A percentile compares a stretch with the other conserved stretches of the same genome.
Evolutionary conservation across 2,888 invertebrate genomes (phyloP).

Genomic region (Caenorhabditis sulstoni): DNA sequence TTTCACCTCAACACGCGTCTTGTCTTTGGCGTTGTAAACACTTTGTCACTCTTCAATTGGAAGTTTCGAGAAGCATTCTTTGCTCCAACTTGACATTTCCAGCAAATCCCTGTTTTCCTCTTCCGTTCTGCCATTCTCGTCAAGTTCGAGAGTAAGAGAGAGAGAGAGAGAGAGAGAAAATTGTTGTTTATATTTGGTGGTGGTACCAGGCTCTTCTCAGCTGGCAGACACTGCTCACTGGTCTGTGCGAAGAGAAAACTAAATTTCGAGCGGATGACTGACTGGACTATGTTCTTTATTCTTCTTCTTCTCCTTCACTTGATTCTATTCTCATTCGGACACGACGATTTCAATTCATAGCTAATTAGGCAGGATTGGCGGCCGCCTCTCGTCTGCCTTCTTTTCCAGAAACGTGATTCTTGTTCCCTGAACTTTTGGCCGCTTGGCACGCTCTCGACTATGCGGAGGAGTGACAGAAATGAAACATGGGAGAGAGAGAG

Average conservation of each 20-base stretch:
- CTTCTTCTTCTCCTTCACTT: not conserved
- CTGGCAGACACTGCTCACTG: constrained; percentile 7
- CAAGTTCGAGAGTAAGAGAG: not conserved
- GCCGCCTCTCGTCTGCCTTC: not conserved
- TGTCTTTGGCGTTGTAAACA: too few relatives aligned
- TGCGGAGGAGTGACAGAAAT: constrained; percentile 43
- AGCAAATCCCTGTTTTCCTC: not conserved
- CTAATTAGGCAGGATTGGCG: constrained; percentile 13
- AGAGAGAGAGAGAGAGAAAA: not conserved
- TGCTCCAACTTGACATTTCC: too few relatives aligned
- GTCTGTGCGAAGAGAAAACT: not conserved
- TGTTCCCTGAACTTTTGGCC: not conserved
- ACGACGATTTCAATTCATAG: constrained; percentile 5
- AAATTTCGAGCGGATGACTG: not conserved
- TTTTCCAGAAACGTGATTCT: not conserved
- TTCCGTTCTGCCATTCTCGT: not conserved
- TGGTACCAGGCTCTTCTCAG: not conserved
- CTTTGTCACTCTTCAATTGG: too few relatives aligned
- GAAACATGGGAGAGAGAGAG: not conserved
- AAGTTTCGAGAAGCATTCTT: too few relatives aligned
- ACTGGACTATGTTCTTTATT: not conserved
- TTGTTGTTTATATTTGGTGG: constrained; percentile 12
- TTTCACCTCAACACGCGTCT: too few relatives aligned
- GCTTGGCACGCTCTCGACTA: not conserved
- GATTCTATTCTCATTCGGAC: not conserved